These are phyloP conservation scores for Helobdella robusta DNA, from an alignment of 2,888 invertebrate genomes.

Conservation along the genomic window DNA sequence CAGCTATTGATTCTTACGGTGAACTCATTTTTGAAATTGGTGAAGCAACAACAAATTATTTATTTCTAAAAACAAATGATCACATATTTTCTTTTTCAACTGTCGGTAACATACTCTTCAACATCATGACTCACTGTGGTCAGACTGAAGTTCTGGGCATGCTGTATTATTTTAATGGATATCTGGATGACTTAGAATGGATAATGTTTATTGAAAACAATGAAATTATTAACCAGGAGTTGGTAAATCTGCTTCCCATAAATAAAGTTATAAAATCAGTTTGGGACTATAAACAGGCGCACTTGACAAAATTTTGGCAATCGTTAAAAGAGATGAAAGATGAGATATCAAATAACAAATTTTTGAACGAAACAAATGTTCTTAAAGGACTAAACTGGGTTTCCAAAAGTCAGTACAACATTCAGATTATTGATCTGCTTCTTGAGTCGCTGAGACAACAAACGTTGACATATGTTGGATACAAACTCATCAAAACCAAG, in stretches of 20 bases:
- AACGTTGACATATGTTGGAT: background rate
- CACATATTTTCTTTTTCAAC: background rate
- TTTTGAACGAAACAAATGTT: background rate
- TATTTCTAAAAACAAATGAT: background rate
- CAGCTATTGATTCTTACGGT: slow-evolving; percentile 10
- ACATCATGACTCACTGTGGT: background rate
- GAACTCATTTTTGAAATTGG: background rate
- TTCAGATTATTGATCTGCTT: background rate
- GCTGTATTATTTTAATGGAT: slow-evolving; percentile 13
- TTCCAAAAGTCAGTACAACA: background rate
- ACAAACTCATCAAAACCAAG: background rate
- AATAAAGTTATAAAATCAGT: background rate
- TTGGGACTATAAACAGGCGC: slow-evolving; percentile 3
- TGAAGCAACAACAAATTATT: background rate
- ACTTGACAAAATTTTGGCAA: background rate
- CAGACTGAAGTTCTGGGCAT: slow-evolving; percentile 8
- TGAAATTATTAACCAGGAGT: background rate
- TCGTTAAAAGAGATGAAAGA: background rate
- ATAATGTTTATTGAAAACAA: background rate
- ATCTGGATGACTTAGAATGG: slow-evolving; percentile 3
- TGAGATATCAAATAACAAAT: background rate
- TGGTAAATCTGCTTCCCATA: background rate
- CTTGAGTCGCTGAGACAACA: background rate
- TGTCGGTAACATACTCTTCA: slow-evolving; percentile 10
- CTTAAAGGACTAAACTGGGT: background rate